Base-by-base conservation (phyloP, 2,113 vertebrate genomes). In the Cottus gobio region DNA sequence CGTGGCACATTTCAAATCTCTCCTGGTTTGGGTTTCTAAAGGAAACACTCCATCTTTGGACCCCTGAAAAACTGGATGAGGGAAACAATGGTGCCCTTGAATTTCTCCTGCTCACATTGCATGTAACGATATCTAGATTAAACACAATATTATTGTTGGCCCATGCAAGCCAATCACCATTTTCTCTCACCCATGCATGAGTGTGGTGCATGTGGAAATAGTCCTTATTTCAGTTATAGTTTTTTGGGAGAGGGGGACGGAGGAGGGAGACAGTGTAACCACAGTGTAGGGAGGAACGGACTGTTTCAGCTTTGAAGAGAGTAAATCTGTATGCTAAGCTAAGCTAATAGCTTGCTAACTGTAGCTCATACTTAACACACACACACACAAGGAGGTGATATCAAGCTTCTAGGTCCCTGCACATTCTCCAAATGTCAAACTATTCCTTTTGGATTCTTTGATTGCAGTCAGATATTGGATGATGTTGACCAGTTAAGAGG, bases 111-210 rank as follows among this genome's bases (percentile, higher is more conserved):
- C 87, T 92, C 87, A 65, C 91, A 93, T 93, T 90, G 91, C 84
- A 93, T 92, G 91, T 88, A 93, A 93, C 87, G 88, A 89, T 93
- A 94, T 93, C 91, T 91, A 93, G 91, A 94, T 94, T 93, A 93
- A 93, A 89, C 74, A 90, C 82, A 93, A 93, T 94, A 93, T 94
- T 95, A 90, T 93, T 93, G 77, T 93, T 94, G 93, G 94, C 89
- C 81, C 78, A 10, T 77, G 73, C 34, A 39, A 86, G 84, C 80
- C 70, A 92, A 91, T 89, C 79, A 71, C 3, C 50, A 81, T 84
- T 83, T 83, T 87, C 81, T 91, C 81, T 91, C 84, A 89, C 78
- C 85, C 82, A 66, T 83, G 84, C 82, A 89, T 89, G 88, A 81
- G 78, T 77, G 83, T 30, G 60, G 71, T 83, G 58, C 62, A 79